phyloP scores from a whole-genome alignment of 2,113 vertebrate genomes.

The Gorsachius goisagi region DNA sequence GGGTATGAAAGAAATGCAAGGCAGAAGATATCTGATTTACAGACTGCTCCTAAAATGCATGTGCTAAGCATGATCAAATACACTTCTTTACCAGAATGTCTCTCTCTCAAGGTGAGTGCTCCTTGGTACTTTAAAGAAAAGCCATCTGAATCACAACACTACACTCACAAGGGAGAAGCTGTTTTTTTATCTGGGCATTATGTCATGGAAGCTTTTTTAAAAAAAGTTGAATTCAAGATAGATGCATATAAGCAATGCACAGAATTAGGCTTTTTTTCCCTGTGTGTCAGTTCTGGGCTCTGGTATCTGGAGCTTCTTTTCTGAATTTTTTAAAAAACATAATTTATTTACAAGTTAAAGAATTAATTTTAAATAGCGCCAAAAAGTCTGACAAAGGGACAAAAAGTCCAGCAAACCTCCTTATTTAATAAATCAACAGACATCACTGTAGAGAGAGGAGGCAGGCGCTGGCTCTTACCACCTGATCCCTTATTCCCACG shows the following conservation, averaged over 20 bases:
- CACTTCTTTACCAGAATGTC: background rate
- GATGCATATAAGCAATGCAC: background rate
- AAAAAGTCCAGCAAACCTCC: background rate
- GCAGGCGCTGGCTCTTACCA: background rate
- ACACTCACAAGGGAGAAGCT: background rate
- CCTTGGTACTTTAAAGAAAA: background rate
- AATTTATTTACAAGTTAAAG: background rate
- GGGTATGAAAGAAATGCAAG: background rate
- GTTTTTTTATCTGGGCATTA: background rate
- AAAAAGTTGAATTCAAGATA: background rate
- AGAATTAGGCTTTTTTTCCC: background rate
- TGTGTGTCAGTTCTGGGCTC: background rate
- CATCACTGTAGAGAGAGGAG: background rate
- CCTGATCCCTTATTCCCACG: slow-evolving; percentile 23
- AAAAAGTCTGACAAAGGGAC: background rate
- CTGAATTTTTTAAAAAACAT: background rate
- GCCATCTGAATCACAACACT: background rate
- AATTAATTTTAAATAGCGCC: background rate
- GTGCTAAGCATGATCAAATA: background rate
- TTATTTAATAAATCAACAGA: background rate
- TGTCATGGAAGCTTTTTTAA: background rate
- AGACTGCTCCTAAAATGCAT: background rate
- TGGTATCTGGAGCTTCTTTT: background rate
- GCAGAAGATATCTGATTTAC: background rate
- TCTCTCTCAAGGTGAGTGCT: background rate